Evolutionary conservation across 1,140 invertebrate species (phyloP), one percentile per base, ranked within the genome.

Genomic region (Drosophila repleta): DNA sequence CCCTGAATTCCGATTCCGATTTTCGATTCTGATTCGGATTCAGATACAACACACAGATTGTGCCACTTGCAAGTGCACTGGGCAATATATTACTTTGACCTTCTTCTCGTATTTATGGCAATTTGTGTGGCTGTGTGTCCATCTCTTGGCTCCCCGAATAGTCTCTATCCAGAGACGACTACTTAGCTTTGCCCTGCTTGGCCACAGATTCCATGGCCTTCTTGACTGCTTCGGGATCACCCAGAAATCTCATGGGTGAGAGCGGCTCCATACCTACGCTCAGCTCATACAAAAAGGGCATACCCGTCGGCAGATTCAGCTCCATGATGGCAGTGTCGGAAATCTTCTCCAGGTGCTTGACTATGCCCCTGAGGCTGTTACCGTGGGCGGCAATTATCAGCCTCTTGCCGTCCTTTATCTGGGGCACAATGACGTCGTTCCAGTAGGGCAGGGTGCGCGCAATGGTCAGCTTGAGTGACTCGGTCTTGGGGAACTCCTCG

Each of bases 331-430:
- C 95, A 67, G 96, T 95, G 87, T 99, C 97, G 57, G 94, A 95
- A 85, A 99, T 64, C 4, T 58, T 20, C 4, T 99, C 97, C 85
- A 99, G 94, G 93, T 98, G 97, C 92, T 99, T 99, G 0, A 99
- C 96, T 87, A 99, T 96, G 49, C 97, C 98, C 78, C 98, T 93
- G 48, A 99, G 93, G 92, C 97, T 98, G 92, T 99, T 99, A 48
- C 98, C 98, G 93, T 99, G 98, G 64, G 98, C 98, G 76, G 97
- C 96, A 84, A 99, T 97, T 7, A 99, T 94, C 52, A 99, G 96
- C 49, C 93, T 94, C 88, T 98, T 97, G 37, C 97, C 97, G 75
- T 95, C 95, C 90, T 97, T 97, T 29, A 99, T 94, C 91, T 94
- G 93, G 13, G 98, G 97, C 65, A 98, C 96, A 91, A 99, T 98